Evolutionary conservation across 2,888 invertebrate species (phyloP).

Genomic region (Hemicrepidius hirtus): DNA sequence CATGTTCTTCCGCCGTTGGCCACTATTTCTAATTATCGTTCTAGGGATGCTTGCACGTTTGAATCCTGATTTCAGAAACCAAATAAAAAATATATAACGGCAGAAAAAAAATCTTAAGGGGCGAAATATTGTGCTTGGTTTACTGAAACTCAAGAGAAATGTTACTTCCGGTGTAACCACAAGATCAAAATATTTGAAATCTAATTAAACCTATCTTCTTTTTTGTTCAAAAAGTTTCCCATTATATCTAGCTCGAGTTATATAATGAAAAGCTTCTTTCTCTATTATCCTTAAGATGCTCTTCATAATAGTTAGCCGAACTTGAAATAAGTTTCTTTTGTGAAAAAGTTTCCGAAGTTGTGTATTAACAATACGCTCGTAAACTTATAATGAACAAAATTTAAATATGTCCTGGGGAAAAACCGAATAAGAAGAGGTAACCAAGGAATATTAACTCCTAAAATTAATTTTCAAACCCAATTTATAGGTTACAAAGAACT

Average conservation of each 20-base stretch:
- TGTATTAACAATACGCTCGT: background rate
- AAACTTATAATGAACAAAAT: slow-evolving; percentile 9
- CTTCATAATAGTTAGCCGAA: background rate
- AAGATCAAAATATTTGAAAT: too few relatives aligned
- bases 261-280: background rate
- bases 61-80: too few relatives aligned
- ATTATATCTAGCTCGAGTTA: background rate
- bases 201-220: too few relatives aligned
- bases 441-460: background rate
- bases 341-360: background rate
- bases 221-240: too few relatives aligned
- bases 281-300: background rate
- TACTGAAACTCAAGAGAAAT: too few relatives aligned
- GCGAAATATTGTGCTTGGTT: too few relatives aligned
- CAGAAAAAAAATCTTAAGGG: too few relatives aligned
- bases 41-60: too few relatives aligned
- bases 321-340: background rate
- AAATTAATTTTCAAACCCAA: slow-evolving; percentile 22
- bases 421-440: background rate
- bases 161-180: too few relatives aligned
- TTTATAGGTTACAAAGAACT: background rate
- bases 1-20: background rate
- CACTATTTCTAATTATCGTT: slow-evolving; percentile 4
- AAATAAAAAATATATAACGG: too few relatives aligned
- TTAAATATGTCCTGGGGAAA: background rate